A percentile compares a stretch with the other conserved stretches of the same genome.
Conservation (phyloP, 2,888 invertebrate species). For the Tribolium freemani region DNA sequence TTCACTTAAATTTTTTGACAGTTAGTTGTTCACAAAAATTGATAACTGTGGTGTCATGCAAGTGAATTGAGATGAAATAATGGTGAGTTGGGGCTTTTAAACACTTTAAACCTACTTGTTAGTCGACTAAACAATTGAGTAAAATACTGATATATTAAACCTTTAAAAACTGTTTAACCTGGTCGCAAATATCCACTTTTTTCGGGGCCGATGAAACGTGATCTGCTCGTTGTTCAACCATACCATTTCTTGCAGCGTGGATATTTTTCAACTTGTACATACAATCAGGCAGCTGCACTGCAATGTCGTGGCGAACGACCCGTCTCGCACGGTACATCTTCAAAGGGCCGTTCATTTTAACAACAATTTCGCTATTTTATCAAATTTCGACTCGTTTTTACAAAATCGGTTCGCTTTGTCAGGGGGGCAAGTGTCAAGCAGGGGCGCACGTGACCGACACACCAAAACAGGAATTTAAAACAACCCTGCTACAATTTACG, state of each 20-base stretch:
- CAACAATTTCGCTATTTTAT: slow-evolving; percentile 12
- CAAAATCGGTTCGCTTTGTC: slow-evolving; percentile 15
- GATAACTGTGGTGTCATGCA: slow-evolving; percentile 65
- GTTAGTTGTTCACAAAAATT: slow-evolving; percentile 67
- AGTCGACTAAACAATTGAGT: slow-evolving; percentile 9
- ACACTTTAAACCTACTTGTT: slow-evolving; percentile 35
- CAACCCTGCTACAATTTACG: neutral
- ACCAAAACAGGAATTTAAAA: slow-evolving; percentile 28
- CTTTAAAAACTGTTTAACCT: slow-evolving; percentile 84
- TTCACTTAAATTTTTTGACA: slow-evolving; percentile 62
- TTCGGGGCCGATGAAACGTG: slow-evolving; percentile 60
- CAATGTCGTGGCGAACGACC: slow-evolving; percentile 70
- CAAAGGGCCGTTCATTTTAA: slow-evolving; percentile 61
- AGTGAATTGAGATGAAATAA: slow-evolving; percentile 56
- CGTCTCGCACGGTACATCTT: slow-evolving; percentile 78
- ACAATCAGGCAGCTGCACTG: slow-evolving; percentile 72
- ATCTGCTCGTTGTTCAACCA: slow-evolving; percentile 56
- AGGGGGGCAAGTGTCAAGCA: slow-evolving; percentile 50
- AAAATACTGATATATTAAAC: slow-evolving; percentile 70
- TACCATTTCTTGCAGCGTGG: slow-evolving; percentile 62
- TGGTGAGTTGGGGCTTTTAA: slow-evolving; percentile 56
- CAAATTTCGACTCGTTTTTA: slow-evolving; percentile 12
- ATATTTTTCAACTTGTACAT: slow-evolving; percentile 80
- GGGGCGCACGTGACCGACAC: slow-evolving; percentile 43
- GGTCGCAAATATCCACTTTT: slow-evolving; percentile 74